Evolutionary conservation across 2,113 vertebrate species (phyloP).

Genomic region (Sylvilagus bachmani): DNA sequence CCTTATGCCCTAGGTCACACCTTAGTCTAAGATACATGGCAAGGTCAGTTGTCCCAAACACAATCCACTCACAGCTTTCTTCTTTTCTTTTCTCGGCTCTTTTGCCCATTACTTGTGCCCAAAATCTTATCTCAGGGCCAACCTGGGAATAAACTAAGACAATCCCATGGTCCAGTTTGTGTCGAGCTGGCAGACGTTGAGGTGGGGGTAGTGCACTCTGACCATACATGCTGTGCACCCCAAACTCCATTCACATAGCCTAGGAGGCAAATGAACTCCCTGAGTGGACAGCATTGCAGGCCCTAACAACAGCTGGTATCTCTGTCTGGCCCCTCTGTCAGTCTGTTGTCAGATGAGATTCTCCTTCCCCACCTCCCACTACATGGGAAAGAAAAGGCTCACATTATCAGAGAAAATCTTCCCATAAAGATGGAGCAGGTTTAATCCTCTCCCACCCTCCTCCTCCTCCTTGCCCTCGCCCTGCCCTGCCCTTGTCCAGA

Average conservation of each 20-base stretch:
- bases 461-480: slow-evolving; percentile 29
- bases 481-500: slow-evolving; percentile 88
- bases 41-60: background rate
- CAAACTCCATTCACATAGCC: slow-evolving; percentile 14
- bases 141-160: background rate
- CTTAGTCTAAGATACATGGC: background rate
- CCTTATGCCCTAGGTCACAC: background rate
- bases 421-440: slow-evolving; percentile 86
- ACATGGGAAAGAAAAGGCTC: slow-evolving; percentile 81
- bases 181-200: background rate
- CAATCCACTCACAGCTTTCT: background rate
- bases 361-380: slow-evolving; percentile 52
- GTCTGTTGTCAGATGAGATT: slow-evolving; percentile 48
- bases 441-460: slow-evolving; percentile 80
- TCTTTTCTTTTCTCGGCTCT: background rate
- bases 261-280: background rate
- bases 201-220: background rate
- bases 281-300: background rate
- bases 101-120: background rate
- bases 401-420: slow-evolving; percentile 83
- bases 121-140: slow-evolving; percentile 13
- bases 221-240: background rate
- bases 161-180: background rate
- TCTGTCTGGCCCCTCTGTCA: slow-evolving; percentile 25
- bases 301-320: slow-evolving; percentile 46